Evolutionary conservation across 2,797 vertebrate genomes (phyloP), one percentile per base, ranked within the genome.

Genomic region (Malacoctenus gilli): DNA sequence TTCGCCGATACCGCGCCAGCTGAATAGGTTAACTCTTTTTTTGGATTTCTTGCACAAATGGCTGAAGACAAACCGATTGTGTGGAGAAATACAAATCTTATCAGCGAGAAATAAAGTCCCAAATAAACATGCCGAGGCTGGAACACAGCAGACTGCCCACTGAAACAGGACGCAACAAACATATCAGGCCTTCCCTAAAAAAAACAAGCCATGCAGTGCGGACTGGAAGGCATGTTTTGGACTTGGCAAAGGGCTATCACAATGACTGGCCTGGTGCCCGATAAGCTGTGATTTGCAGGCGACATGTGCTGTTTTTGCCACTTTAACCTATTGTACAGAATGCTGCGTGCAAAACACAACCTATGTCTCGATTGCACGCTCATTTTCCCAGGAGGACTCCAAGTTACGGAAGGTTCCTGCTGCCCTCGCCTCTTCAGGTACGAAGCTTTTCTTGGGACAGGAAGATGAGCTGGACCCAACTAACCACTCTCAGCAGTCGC

Each of bases 261-360:
- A 79, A 83, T 84, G 83, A 73, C 55, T 82, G 82, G 80, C 82
- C 52, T 31, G 35, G 4, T 59, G 63, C 82, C 82, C 49, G 74
- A 76, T 60, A 25, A 54, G 62, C 54, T 22, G 1, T 50, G 74
- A 80, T 78, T 75, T 81, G 51, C 55, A 40, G 58, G 64, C 12
- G 13, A 51, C 59, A 74, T 69, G 20, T 59, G 63, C 40, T 60
- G 28, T 37, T 22, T 22, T 9, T 65, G 49, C 50, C 46, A 8
- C 34, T 60, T 40, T 36, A 41, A 53, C 32, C 54, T 28, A 51
- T 63, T 64, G 66, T 59, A 4, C 43, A 60, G 46, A 76, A 56
- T 41, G 21, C 31, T 68, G 3, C 8, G 3, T 8, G 42, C 37
- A 59, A 62, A 67, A 40, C 11, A 50, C 50, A 68, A 63, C 10